These are phyloP conservation scores for Eurytemora carolleeae DNA, from an alignment of 1,140 invertebrate species.

Conservation along the genomic window DNA sequence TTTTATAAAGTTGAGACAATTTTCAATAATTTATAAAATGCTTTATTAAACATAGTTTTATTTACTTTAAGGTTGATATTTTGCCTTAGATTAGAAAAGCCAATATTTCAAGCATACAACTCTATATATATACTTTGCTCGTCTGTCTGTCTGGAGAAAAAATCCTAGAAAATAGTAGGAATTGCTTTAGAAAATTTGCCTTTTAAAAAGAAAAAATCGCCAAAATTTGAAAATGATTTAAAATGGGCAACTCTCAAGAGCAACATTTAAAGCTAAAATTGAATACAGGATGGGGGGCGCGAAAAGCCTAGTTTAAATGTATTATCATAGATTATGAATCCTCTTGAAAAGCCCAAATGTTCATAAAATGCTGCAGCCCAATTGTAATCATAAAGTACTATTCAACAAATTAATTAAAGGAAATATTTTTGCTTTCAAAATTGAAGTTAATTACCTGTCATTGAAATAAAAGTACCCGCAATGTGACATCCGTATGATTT, in stretches of 20 bases:
- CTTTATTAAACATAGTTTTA: neutral
- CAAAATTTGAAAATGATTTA: no score
- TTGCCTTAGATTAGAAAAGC: neutral
- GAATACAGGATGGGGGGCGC: neutral
- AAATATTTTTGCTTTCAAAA: neutral
- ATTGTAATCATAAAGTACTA: neutral
- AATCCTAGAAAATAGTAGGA: no score
- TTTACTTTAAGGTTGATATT: neutral
- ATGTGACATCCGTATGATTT: slow-evolving; percentile 77
- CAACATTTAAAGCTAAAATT: neutral
- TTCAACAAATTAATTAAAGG: neutral
- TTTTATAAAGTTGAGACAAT: neutral
- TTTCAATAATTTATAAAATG: neutral
- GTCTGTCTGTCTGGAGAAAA: no score
- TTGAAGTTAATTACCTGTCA: slow-evolving; percentile 37
- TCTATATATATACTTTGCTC: no score
- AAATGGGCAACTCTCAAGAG: no score
- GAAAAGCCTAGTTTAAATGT: neutral
- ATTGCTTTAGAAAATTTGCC: no score
- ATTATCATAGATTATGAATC: neutral
- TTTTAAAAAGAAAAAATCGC: no score
- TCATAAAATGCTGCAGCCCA: neutral
- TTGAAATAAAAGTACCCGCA: slow-evolving; percentile 74
- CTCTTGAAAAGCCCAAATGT: neutral
- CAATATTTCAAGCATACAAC: neutral